Evolutionary conservation across 37 sponge, comb jelly and placozoan genomes (phyloP), one percentile per base, ranked within the genome.

Genomic region (Cladorhizidae sp.): DNA sequence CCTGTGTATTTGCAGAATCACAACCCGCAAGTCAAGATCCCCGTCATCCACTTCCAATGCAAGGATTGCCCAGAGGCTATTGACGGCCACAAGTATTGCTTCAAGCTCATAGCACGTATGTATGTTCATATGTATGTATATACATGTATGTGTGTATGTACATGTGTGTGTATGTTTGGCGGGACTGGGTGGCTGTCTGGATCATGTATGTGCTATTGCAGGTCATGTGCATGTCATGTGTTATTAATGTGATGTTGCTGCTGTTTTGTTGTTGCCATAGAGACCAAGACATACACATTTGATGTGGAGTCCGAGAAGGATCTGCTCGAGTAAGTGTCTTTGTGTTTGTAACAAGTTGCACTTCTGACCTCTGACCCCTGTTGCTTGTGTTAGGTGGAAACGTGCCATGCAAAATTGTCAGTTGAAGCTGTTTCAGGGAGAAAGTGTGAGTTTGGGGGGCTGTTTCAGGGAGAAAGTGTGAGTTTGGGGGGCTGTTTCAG

Each of bases 81-180:
- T 39, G 93, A 89, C 7, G 90, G 87, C 63, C 61, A 75, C 25
- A 87, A 87, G 68, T 71, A 73, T 56, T 92, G 93, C 80, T 92
- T 92, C 80, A 83, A 89, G 51, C 72, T 93, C 56, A 76, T 89
- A 36, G 78, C 93, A 85, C 90, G 90, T 92, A 55, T 38, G 93
- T 83, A 21, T 45, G 28, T 59, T n/a, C n/a, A n/a, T n/a, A n/a
- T n/a, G n/a, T 54, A 17, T 12, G 12, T 20, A 17, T 40, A 36
- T 77, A 21, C 28, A 29, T 61, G 51, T 28, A 20, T 76, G 64
- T 59, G 6, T 59, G 42, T 40, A 35, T 51, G 8, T 51, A 74
- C 57, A 23, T 29, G 2, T n/a, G n/a, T n/a, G n/a, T n/a, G n/a
- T n/a, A n/a, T n/a, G n/a, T n/a, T n/a, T n/a, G n/a, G n/a, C n/a